phyloP scores from a whole-genome alignment of 2,797 vertebrate species.

The Hydrolagus colliei region DNA sequence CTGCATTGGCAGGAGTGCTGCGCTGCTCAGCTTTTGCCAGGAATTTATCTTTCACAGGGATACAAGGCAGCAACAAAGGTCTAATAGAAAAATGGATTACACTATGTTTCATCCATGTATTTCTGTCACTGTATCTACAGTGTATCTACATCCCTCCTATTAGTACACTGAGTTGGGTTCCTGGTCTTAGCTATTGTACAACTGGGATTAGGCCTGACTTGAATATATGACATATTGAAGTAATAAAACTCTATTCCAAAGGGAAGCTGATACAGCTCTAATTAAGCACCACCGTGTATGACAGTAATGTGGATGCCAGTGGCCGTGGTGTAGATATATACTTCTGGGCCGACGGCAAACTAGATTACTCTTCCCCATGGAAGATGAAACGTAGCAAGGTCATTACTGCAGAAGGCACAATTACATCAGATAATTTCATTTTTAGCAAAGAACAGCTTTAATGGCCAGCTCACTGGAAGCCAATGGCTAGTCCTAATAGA shows the following conservation, averaged over 20 bases:
- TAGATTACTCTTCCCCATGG: conserved; percentile 45
- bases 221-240: conserved; percentile 62
- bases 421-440: conserved; percentile 45
- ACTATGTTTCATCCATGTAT: conserved; percentile 2
- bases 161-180: conserved; percentile 7
- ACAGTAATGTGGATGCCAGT: conserved; percentile 54
- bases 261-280: conserved; percentile 58
- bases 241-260: conserved; percentile 61
- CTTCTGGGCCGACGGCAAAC: conserved; percentile 49
- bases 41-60: not conserved
- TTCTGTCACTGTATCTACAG: conserved; percentile 7
- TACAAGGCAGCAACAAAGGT: not conserved
- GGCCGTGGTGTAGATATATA: conserved; percentile 50
- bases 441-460: conserved; percentile 42
- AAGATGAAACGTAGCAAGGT: conserved; percentile 50
- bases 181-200: not conserved
- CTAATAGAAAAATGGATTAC: not conserved
- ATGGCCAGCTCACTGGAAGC: conserved; percentile 38
- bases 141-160: not conserved
- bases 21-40: not conserved
- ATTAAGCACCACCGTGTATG: conserved; percentile 63
- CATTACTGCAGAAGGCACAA: conserved; percentile 48
- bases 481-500: not conserved
- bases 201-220: conserved; percentile 40
- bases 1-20: too few relatives aligned